Evolutionary conservation across 2,888 invertebrate genomes (phyloP).

Genomic region (Venusia cambrica): DNA sequence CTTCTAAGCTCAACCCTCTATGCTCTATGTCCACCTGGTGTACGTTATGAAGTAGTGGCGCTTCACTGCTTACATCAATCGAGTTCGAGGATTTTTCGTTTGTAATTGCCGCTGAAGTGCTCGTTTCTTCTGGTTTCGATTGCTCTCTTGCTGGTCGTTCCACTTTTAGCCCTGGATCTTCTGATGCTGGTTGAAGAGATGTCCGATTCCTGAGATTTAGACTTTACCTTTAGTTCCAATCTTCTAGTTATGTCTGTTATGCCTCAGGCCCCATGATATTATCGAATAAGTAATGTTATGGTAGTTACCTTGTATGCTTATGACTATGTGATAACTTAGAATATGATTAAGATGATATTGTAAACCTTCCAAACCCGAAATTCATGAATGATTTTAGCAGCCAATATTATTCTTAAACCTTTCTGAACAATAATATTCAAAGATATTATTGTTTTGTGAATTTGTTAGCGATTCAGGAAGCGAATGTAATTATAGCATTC

Average conservation of each 20-base stretch:
- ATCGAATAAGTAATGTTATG: constrained; percentile 10
- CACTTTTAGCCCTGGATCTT: constrained; percentile 23
- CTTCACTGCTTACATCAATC: constrained; percentile 21
- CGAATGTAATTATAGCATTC: constrained; percentile 10
- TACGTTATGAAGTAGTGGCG: constrained; percentile 9
- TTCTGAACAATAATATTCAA: constrained; percentile 15
- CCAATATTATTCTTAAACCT: constrained; percentile 29
- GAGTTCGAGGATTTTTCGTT: constrained; percentile 19
- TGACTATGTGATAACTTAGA: constrained; percentile 20
- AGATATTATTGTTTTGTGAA: constrained; percentile 25
- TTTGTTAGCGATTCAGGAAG: constrained; percentile 23
- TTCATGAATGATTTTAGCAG: constrained; percentile 20
- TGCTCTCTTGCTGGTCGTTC: constrained; percentile 24
- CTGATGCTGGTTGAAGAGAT: constrained; percentile 25
- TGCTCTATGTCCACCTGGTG: constrained; percentile 26
- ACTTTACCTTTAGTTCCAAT: constrained; percentile 23
- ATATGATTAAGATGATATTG: constrained; percentile 19
- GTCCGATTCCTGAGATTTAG: constrained; percentile 33
- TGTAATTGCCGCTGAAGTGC: constrained; percentile 12
- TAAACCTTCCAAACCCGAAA: constrained; percentile 25
- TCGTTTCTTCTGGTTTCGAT: constrained; percentile 8
- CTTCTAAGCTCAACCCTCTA: constrained; percentile 26
- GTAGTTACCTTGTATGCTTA: constrained; percentile 15
- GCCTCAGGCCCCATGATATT: constrained; percentile 29
- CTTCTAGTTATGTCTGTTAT: constrained; percentile 27